A percentile compares a stretch with the other conserved stretches of the same genome.
These are phyloP conservation scores for Chrysodeixis includens DNA, from an alignment of 2,888 invertebrate species.

Conservation along the genomic window DNA sequence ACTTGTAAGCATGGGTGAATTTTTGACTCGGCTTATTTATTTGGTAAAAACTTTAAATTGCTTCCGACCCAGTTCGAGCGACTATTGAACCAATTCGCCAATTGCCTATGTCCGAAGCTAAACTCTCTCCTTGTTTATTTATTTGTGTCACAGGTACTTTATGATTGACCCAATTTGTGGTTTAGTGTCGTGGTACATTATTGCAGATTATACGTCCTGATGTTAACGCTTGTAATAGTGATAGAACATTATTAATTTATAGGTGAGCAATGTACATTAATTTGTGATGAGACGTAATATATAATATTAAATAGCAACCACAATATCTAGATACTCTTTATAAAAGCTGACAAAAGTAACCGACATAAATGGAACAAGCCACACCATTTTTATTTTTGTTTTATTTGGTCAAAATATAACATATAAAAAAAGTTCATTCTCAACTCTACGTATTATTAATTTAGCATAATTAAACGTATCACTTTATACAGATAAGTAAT, in stretches of 20 bases:
- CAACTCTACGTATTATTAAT: too few species aligned
- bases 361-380: too few species aligned
- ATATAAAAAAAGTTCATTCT: too few species aligned
- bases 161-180: slow-evolving; percentile 60
- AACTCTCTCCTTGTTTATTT: slow-evolving; percentile 73
- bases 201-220: slow-evolving; percentile 26
- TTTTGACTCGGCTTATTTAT: slow-evolving; percentile 85
- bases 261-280: not conserved
- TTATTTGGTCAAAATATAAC: too few species aligned
- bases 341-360: too few species aligned
- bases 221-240: slow-evolving; percentile 24
- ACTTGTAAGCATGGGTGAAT: slow-evolving; percentile 71
- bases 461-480: too few species aligned
- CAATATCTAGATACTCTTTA: not conserved
- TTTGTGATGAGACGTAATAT: not conserved
- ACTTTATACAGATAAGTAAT: not conserved
- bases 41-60: slow-evolving; percentile 87
- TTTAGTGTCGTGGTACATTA: slow-evolving; percentile 33
- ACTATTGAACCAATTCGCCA: slow-evolving; percentile 81
- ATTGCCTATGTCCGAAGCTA: slow-evolving; percentile 76
- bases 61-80: slow-evolving; percentile 83
- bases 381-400: too few species aligned
- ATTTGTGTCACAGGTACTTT: slow-evolving; percentile 63
- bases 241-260: slow-evolving; percentile 23
- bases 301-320: not conserved